phyloP scores from a whole-genome alignment of 2,113 vertebrate species.

The Psettodes erumei region DNA sequence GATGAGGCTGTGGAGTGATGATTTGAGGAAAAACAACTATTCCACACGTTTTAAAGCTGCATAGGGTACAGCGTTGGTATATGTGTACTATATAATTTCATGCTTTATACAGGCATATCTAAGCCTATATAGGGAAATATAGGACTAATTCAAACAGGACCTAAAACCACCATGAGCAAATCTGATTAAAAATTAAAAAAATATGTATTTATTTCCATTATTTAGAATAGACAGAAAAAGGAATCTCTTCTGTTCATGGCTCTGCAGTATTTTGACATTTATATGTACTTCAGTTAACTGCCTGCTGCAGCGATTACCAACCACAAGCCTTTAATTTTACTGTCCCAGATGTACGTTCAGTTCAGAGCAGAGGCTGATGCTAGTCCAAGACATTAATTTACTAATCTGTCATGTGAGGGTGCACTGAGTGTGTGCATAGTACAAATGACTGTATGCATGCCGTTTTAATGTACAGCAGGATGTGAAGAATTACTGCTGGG shows the following conservation, averaged over 20 bases:
- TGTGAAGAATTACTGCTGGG: not conserved
- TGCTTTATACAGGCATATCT: too few species aligned
- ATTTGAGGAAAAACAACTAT: too few species aligned
- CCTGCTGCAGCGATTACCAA: conserved; percentile 4
- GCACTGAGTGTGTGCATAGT: not conserved
- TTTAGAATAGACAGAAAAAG: not conserved
- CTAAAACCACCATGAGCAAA: not conserved
- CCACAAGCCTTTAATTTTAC: conserved; percentile 7
- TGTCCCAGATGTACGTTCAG: conserved; percentile 13
- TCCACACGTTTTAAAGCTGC: too few species aligned
- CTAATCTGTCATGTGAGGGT: not conserved
- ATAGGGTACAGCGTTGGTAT: not conserved
- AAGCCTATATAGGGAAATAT: not conserved
- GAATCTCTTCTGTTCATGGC: not conserved
- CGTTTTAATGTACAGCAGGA: not conserved
- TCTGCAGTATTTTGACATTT: conserved; percentile 12
- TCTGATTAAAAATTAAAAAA: not conserved
- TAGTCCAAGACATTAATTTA: conserved; percentile 1
- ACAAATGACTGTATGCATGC: not conserved
- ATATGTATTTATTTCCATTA: not conserved
- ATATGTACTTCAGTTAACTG: conserved; percentile 17
- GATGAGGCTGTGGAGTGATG: too few species aligned
- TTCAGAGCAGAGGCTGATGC: not conserved
- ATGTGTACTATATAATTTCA: too few species aligned
- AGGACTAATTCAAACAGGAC: not conserved